Evolutionary conservation across 1,140 invertebrate species (phyloP).

Genomic region (Scaptomyza montana): DNA sequence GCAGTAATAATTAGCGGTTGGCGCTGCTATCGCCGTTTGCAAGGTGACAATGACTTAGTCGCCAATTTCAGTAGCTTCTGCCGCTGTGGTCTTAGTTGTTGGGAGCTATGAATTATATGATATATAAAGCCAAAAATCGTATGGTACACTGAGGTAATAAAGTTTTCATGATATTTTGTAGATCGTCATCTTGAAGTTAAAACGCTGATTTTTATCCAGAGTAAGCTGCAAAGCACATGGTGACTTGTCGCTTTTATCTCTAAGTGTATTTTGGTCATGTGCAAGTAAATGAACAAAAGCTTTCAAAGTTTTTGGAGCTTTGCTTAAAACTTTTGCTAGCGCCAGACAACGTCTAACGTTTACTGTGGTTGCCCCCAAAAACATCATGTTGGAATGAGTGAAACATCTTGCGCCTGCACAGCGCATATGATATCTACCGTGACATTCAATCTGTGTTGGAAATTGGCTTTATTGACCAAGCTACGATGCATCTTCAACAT

Average conservation of each 20-base stretch:
- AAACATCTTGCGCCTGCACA: slow-evolving; percentile 22
- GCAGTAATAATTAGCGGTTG: slow-evolving; percentile 52
- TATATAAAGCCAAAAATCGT: slow-evolving; percentile 36
- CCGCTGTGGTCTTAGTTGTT: slow-evolving; percentile 10
- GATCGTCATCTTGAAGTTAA: too few species aligned
- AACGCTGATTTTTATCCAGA: too few species aligned
- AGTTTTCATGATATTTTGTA: too few species aligned
- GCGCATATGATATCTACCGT: slow-evolving; percentile 74
- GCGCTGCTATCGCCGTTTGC: slow-evolving; percentile 23
- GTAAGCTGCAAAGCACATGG: too few species aligned
- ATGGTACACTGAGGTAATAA: slow-evolving; percentile 29
- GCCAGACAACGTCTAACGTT: slow-evolving; percentile 46
- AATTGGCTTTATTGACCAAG: slow-evolving; percentile 62
- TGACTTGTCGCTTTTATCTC: too few species aligned
- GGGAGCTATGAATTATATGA: slow-evolving; percentile 50
- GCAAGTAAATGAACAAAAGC: slow-evolving; percentile 34
- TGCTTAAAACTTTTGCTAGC: slow-evolving; percentile 57
- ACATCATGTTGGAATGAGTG: neutral
- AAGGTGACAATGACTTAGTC: neutral
- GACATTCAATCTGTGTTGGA: slow-evolving; percentile 73
- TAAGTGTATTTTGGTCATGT: neutral
- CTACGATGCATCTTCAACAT: slow-evolving; percentile 2
- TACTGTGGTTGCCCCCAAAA: slow-evolving; percentile 17
- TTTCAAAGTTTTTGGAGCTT: slow-evolving; percentile 55
- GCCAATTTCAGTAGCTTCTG: neutral